Conservation (phyloP, 2,888 invertebrate genomes). For the Orgyia antiqua region DNA sequence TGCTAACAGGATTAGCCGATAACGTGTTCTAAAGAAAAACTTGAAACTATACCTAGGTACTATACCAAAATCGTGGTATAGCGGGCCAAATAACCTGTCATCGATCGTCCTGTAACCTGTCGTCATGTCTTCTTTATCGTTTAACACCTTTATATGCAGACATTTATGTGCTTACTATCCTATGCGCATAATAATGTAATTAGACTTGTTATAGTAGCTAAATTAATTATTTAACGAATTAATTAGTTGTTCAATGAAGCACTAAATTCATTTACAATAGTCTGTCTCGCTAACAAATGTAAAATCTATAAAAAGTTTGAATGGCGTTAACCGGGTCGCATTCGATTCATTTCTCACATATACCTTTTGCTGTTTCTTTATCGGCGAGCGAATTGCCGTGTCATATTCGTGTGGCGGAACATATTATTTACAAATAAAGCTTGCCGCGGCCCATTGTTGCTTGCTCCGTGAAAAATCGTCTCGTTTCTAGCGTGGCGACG, state of each 20-base stretch:
- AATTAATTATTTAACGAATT: too few relatives aligned
- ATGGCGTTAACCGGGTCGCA: constrained; percentile 4
- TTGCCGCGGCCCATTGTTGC: constrained; percentile 58
- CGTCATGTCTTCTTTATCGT: neutral
- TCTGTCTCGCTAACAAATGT: neutral
- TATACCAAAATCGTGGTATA: too few relatives aligned
- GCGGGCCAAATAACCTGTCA: too few relatives aligned
- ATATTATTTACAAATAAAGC: constrained; percentile 68
- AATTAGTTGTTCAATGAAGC: neutral
- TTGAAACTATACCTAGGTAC: too few relatives aligned
- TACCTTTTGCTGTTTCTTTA: constrained; percentile 23
- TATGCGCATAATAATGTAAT: too few relatives aligned
- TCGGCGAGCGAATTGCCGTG: constrained; percentile 56
- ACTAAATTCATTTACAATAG: neutral
- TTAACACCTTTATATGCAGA: too few relatives aligned
- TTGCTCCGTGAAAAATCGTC: constrained; percentile 47
- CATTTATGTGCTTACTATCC: too few relatives aligned
- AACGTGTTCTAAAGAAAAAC: too few relatives aligned
- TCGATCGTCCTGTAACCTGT: too few relatives aligned
- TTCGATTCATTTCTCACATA: constrained; percentile 13
- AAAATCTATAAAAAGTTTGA: neutral
- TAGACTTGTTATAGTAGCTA: too few relatives aligned
- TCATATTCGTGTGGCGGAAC: constrained; percentile 60
- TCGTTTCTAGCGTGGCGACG: constrained; percentile 49
- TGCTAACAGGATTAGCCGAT: too few relatives aligned